phyloP scores from a whole-genome alignment of 2,797 vertebrate species.

The Poeciliopsis infans region DNA sequence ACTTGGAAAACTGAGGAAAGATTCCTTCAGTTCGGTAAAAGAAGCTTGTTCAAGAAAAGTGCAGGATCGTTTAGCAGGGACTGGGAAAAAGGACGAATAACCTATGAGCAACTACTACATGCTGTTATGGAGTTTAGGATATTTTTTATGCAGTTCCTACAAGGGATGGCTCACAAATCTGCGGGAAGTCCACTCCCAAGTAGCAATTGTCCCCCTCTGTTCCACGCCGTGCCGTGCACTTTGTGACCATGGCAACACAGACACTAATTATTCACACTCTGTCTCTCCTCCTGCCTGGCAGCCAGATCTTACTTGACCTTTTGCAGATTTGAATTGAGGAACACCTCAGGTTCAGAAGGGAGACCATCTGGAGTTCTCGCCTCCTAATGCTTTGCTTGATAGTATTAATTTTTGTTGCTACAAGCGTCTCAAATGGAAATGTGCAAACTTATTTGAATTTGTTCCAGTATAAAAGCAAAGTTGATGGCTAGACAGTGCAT shows the following conservation, averaged over 20 bases:
- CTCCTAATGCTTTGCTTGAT: conserved; percentile 39
- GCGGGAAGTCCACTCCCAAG: conserved; percentile 69
- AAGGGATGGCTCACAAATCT: conserved; percentile 64
- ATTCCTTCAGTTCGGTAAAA: conserved; percentile 36
- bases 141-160: conserved; percentile 57
- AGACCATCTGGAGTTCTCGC: conserved; percentile 63
- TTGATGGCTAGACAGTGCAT: conserved; percentile 8
- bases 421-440: conserved; percentile 23
- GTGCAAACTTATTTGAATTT: conserved; percentile 28
- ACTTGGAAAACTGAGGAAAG: conserved; percentile 21
- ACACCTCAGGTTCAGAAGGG: conserved; percentile 64
- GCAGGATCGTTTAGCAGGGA: conserved; percentile 29
- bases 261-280: conserved; percentile 81
- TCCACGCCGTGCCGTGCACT: conserved; percentile 70
- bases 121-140: conserved; percentile 60
- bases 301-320: conserved; percentile 84
- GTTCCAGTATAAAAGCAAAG: conserved; percentile 32
- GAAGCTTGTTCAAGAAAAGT: conserved; percentile 36
- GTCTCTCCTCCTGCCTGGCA: conserved; percentile 59
- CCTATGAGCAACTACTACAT: conserved; percentile 52
- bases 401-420: conserved; percentile 32
- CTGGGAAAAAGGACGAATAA: conserved; percentile 41
- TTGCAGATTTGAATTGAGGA: conserved; percentile 75
- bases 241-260: conserved; percentile 82
- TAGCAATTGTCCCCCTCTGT: conserved; percentile 54